Conservation (phyloP, 2,113 vertebrate species). For the Oreochromis tanganicae region DNA sequence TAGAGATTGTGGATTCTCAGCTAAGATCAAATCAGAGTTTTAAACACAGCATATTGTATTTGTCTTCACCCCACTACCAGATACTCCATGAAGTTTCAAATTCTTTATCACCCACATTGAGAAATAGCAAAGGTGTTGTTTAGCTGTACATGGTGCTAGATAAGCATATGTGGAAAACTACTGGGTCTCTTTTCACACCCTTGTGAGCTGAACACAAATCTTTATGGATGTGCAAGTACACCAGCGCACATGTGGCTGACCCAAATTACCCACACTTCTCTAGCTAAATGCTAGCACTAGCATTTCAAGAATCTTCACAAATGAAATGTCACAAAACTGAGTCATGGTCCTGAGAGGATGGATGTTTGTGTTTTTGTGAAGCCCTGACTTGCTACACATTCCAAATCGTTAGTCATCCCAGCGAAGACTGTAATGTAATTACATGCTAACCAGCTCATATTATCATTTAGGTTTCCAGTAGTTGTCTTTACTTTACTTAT, state of each 20-base stretch:
- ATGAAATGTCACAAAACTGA: not conserved
- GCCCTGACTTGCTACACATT: not conserved
- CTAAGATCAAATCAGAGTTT: not conserved
- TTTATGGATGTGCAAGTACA: constrained; percentile 6
- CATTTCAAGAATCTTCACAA: not conserved
- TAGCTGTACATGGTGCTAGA: not conserved
- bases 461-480: not conserved
- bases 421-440: not conserved
- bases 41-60: not conserved
- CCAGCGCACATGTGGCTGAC: not conserved
- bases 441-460: not conserved
- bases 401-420: not conserved
- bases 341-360: not conserved
- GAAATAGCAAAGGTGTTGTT: not conserved
- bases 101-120: not conserved
- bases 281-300: not conserved
- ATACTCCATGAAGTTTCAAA: not conserved
- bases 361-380: not conserved
- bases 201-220: not conserved
- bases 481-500: not conserved
- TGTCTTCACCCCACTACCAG: not conserved
- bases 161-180: constrained; percentile 36
- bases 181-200: not conserved
- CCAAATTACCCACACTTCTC: not conserved
- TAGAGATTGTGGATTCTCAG: not conserved